Evolutionary conservation across 2,113 vertebrate species (phyloP), one percentile per base, ranked within the genome.

Genomic region (Fregetta grallaria): DNA sequence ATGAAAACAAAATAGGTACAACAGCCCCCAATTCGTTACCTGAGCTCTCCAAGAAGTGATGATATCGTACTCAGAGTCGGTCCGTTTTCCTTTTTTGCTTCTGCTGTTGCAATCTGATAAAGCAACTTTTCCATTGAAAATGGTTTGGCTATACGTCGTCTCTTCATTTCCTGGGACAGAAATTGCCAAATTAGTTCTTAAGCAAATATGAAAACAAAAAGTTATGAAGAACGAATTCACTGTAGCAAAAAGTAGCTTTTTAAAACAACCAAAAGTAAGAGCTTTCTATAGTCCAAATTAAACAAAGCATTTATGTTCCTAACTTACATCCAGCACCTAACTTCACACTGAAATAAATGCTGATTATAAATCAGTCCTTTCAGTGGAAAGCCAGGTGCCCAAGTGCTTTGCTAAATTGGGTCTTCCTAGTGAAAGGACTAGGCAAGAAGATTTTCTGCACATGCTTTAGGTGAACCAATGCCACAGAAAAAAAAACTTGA

Each of bases 101-200:
- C 99, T 5, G 99, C 99, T 15, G 99, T 99, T 96, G 99, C 99
- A 67, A 99, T 99, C 98, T 99, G 99, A 98, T 99, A 99, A 86
- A 99, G 99, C 95, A 99, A 96, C 98, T 99, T 99, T 97, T 99
- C 99, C 99, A 99, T 99, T 78, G 99, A 99, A 97, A 99, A 99
- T 32, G 99, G 99, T 97, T 99, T 99, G 88, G 99, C 99, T 97
- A 99, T 99, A 87, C 97, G 98, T 78, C 99, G 99, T 88, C 98
- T 99, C 98, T 99, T 99, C 98, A 99, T 99, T 97, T 99, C 99
- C 99, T 99, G 97, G 11, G 79, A 49, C 76, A 79, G 62, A 56
- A 83, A 93, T 68, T 5, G n/a, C 38, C 86, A 61, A 3, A 21
- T 97, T 89, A 97, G 55, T 74, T 58, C 55, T 71, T 2, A 0